Evolutionary conservation across 2,888 invertebrate genomes (phyloP).

Genomic region (Coenonympha glycerion): DNA sequence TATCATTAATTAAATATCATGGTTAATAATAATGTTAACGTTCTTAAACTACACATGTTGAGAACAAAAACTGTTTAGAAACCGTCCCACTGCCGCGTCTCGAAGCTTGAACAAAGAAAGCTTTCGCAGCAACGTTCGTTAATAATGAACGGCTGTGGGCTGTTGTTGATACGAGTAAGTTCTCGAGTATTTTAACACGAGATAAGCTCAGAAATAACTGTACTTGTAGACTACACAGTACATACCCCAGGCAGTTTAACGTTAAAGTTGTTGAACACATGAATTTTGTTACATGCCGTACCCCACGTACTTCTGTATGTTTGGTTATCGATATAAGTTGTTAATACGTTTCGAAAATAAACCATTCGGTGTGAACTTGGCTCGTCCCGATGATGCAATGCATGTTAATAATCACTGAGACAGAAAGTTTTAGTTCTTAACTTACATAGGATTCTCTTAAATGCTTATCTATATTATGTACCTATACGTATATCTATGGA

Average conservation of each 20-base stretch:
- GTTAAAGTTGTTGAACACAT: constrained; percentile 27
- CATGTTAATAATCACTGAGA: neutral
- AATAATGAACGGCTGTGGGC: constrained; percentile 25
- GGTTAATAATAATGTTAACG: too few species aligned
- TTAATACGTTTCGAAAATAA: constrained; percentile 17
- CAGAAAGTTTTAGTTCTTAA: neutral
- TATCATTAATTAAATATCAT: too few species aligned
- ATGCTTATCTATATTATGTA: too few species aligned
- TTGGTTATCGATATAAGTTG: constrained; percentile 23
- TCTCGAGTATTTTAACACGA: constrained; percentile 38
- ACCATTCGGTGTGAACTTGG: constrained; percentile 5
- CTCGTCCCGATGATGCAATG: constrained; percentile 1
- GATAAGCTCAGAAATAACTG: constrained; percentile 43
- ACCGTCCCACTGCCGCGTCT: constrained; percentile 6
- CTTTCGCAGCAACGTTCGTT: constrained; percentile 22
- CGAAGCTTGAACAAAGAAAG: constrained; percentile 16
- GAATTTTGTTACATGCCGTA: constrained; percentile 39
- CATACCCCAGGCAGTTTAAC: constrained; percentile 32
- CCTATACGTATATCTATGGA: too few species aligned
- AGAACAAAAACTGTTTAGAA: constrained; percentile 18
- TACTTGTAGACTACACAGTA: constrained; percentile 30
- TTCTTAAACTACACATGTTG: too few species aligned
- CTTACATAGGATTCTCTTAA: too few species aligned
- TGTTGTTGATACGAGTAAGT: constrained; percentile 32
- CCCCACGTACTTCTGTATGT: constrained; percentile 31